Evolutionary conservation across 2,113 vertebrate species (phyloP), one percentile per base, ranked within the genome.

Genomic region (Oryzias celebensis): DNA sequence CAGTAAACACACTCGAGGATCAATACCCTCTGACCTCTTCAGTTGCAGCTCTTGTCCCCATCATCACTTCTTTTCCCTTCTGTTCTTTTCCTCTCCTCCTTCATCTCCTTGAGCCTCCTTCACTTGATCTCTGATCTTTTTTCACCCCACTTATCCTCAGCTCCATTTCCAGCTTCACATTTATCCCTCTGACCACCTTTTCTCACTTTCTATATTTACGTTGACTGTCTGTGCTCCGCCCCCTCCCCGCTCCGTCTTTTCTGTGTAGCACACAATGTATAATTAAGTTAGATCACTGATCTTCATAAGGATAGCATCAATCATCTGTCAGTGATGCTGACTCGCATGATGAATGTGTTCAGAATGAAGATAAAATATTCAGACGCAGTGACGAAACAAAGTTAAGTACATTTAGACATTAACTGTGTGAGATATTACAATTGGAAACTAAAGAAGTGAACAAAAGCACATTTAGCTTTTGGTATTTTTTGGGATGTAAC

Each of bases 201-300:
- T 20, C 14, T 59, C 62, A 61, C 68, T 69, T 47, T 76, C 71
- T 80, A 65, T 80, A 68, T 82, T 67, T 68, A 55, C 31, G 52
- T 62, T 49, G 55, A 52, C 62, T 65, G 55, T 80, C 58, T 31
- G 53, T 73, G 55, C 70, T 57, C 14, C 55, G 22, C n/a, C 28
- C 10, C 8, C n/a, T 3, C 45, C 26, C 14, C 41, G 31, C 46
- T 20, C 52, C 41, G 55, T 49, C 59, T 48, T 67, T 63, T 81
- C 76, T 89, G 82, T 60, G 76, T 88, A 78, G 84, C 78, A 78
- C 63, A 42, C 75, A 85, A 89, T 91, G 77, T 85, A 86, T 89
- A 84, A 90, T 90, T 90, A 81, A 91, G 49, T 44, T 59, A 50
- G 78, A 90, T 87, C 80, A 81, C 77, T 87, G 77, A 80, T 83